Conservation (phyloP, 2,888 invertebrate genomes). For the Drosophila glabriapex region DNA sequence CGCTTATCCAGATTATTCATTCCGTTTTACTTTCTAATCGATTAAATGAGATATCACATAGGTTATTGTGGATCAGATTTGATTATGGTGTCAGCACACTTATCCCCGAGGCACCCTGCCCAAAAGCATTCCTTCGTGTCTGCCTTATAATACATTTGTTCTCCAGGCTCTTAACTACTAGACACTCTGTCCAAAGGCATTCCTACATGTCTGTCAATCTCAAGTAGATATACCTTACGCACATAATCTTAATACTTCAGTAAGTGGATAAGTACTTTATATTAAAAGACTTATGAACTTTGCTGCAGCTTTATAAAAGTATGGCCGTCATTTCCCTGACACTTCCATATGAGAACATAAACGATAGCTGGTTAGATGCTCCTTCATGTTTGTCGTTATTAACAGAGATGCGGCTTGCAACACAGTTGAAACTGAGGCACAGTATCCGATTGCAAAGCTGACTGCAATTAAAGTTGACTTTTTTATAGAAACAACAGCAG, state of each 20-base stretch:
- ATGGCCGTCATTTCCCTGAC: conserved; percentile 43
- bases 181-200: neutral
- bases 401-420: conserved; percentile 58
- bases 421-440: conserved; percentile 45
- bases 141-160: neutral
- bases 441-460: conserved; percentile 58
- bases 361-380: conserved; percentile 4
- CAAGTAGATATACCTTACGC: neutral
- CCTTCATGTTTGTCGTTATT: conserved; percentile 18
- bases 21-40: neutral
- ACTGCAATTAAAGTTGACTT: conserved; percentile 76
- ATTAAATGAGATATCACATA: neutral
- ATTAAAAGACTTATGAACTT: conserved; percentile 13
- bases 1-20: neutral
- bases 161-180: too few species aligned
- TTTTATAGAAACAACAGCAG: conserved; percentile 8
- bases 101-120: neutral
- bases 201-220: neutral
- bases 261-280: neutral
- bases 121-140: neutral
- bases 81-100: neutral
- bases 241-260: neutral
- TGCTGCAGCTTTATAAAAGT: conserved; percentile 5
- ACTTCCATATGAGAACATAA: conserved; percentile 23
- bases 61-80: too few species aligned